phyloP scores from a whole-genome alignment of 2,797 vertebrate species.

The Diceros bicornis region DNA sequence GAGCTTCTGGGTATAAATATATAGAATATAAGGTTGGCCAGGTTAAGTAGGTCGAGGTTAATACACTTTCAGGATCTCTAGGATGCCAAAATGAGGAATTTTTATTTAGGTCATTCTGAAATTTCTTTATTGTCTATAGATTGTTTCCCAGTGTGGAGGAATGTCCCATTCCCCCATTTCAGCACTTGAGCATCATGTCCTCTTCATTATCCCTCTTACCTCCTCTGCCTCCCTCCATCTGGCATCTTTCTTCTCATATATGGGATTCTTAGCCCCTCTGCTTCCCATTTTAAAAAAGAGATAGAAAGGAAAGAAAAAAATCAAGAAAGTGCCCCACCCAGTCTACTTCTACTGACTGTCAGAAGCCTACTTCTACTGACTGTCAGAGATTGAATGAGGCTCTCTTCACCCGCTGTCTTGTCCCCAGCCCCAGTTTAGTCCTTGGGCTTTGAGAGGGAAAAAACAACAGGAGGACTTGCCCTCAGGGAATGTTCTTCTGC shows the following conservation, averaged over 20 bases:
- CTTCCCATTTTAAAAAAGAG: not conserved
- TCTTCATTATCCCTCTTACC: not conserved
- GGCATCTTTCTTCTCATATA: not conserved
- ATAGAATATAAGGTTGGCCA: not conserved
- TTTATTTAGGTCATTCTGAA: not conserved
- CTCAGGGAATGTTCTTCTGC: not conserved
- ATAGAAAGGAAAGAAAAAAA: not conserved
- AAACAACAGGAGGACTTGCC: not conserved
- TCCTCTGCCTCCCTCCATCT: not conserved
- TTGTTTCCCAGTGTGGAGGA: not conserved
- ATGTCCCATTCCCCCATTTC: not conserved
- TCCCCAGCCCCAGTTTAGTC: not conserved
- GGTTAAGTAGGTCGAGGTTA: not conserved
- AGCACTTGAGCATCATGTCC: not conserved
- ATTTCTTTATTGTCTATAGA: not conserved
- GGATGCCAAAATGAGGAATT: not conserved
- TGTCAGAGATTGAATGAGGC: not conserved
- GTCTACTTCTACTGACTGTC: not conserved
- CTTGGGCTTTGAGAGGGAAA: not conserved
- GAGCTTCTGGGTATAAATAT: not conserved
- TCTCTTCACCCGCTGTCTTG: not conserved
- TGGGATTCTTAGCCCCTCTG: not conserved
- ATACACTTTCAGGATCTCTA: not conserved
- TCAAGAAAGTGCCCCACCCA: not conserved
- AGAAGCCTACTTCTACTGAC: not conserved